A percentile compares a stretch with the other conserved stretches of the same genome.
Conservation (phyloP, 2,888 invertebrate species). For the Zeuzera pyrina region DNA sequence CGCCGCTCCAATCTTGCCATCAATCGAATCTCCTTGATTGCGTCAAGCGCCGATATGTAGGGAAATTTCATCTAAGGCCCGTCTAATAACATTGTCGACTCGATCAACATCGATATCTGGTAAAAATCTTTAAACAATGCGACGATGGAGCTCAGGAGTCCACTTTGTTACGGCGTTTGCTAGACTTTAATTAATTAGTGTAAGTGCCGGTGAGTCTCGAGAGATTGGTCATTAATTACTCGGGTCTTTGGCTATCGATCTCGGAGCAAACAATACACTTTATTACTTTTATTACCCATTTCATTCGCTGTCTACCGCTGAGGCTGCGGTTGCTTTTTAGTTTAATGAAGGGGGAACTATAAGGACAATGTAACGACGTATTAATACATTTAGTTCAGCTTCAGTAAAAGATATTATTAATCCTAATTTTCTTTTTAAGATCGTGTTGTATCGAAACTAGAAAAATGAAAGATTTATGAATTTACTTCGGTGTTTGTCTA, state of each 20-base stretch:
- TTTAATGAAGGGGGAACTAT: conserved; percentile 8
- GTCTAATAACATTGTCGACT: conserved; percentile 14
- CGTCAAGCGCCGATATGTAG: conserved; percentile 26
- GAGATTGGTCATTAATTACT: conserved; percentile 69
- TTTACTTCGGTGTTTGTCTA: too few species aligned
- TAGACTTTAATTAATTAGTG: conserved; percentile 62
- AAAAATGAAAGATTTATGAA: too few species aligned
- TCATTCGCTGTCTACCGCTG: conserved; percentile 36
- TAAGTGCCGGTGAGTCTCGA: conserved; percentile 65
- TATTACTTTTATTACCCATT: conserved; percentile 61
- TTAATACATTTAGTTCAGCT: too few species aligned
- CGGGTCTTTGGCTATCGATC: conserved; percentile 62
- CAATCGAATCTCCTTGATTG: conserved; percentile 44
- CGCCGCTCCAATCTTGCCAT: conserved; percentile 36
- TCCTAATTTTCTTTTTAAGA: too few species aligned
- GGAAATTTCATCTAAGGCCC: conserved; percentile 17
- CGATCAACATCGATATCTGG: conserved; percentile 11
- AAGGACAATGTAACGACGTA: not conserved
- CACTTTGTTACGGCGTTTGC: conserved; percentile 44
- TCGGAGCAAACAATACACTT: conserved; percentile 59
- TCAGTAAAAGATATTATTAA: too few species aligned
- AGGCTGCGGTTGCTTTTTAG: conserved; percentile 32
- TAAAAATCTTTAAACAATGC: conserved; percentile 22
- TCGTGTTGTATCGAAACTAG: too few species aligned
- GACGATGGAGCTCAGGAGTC: conserved; percentile 18